A percentile compares a stretch with the other conserved stretches of the same genome.
These are phyloP conservation scores for Pedicia rivosa DNA, from an alignment of 2,888 invertebrate genomes.

Conservation along the genomic window DNA sequence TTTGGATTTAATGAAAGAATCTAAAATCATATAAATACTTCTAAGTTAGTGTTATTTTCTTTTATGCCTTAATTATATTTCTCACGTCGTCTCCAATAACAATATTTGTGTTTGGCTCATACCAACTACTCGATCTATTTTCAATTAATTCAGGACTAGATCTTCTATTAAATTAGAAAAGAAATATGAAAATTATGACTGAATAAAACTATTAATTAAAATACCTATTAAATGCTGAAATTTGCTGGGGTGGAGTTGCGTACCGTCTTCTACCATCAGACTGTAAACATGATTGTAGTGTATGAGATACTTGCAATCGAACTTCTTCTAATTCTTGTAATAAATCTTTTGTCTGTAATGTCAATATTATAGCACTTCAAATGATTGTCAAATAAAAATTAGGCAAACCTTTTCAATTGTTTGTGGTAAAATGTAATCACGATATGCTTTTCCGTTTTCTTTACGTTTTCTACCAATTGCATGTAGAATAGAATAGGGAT, in stretches of 20 bases:
- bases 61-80: too few species aligned
- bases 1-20: slow-evolving; percentile 47
- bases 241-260: slow-evolving; percentile 79
- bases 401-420: slow-evolving; percentile 36
- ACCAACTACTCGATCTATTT: slow-evolving; percentile 42
- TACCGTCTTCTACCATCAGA: slow-evolving; percentile 64
- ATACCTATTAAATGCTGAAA: slow-evolving; percentile 78
- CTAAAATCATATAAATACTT: too few species aligned
- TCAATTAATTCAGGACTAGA: slow-evolving; percentile 51
- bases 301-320: slow-evolving; percentile 65
- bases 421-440: slow-evolving; percentile 49
- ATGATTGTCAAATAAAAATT: neutral
- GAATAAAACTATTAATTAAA: too few species aligned
- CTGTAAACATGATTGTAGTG: slow-evolving; percentile 71
- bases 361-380: neutral
- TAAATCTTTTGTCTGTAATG: slow-evolving; percentile 40
- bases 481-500: slow-evolving; percentile 72
- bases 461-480: slow-evolving; percentile 24
- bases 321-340: slow-evolving; percentile 72
- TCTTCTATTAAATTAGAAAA: too few species aligned
- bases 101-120: slow-evolving; percentile 44
- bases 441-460: slow-evolving; percentile 34
- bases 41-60: too few species aligned
- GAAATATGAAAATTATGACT: too few species aligned
- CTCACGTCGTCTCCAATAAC: slow-evolving; percentile 69